Base-by-base conservation (phyloP, 2,888 invertebrate genomes). In the Slavum lentiscoides region DNA sequence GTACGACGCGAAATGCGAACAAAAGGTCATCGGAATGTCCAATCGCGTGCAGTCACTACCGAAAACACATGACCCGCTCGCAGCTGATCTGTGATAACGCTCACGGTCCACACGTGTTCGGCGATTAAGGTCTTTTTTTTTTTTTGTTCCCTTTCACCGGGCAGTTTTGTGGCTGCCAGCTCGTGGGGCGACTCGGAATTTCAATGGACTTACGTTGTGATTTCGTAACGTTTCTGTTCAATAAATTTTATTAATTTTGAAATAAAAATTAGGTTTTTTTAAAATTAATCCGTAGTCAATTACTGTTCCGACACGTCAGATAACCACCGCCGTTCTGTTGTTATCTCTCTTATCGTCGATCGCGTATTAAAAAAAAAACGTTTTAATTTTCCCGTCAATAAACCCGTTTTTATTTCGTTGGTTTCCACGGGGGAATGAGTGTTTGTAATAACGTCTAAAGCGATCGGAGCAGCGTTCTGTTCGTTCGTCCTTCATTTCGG, bases 1-100 rank as follows among this genome's bases (percentile, higher is more conserved):
- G 15, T 1, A 62, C 62, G 17, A 55, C 55, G 4, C 19, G 55
- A 19, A 77, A 21, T 62, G 13, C 5, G 70, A 77, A 15, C 62
- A 77, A 39, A 70, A 77, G 77, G 77, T 77, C 70, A 70, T 37
- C 64, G 23, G 55, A 77, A 70, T 53, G 62, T 37, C 64, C 39
- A 64, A 77, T 77, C 70, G 0, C 37, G 30, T 15, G 13, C 37
- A 7, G 7, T 37, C 37, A 21, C 7, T 11, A 30, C 23, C 3
- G 39, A 7, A 58, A 67, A 39, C 59, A 68, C 19, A 67, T 67
- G 75, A 58, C n/a, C 39, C 0, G 9, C 8, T 6, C 9, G 11
- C 64, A 19, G 53, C 64, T 66, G 74, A 55, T 74, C 53, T 15
- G 49, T 21, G 64, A 74, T 39, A 74, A 64, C 37, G 39, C 7